Evolutionary conservation across 2,797 vertebrate species (phyloP).

Genomic region (Enteromius fasciolatus): DNA sequence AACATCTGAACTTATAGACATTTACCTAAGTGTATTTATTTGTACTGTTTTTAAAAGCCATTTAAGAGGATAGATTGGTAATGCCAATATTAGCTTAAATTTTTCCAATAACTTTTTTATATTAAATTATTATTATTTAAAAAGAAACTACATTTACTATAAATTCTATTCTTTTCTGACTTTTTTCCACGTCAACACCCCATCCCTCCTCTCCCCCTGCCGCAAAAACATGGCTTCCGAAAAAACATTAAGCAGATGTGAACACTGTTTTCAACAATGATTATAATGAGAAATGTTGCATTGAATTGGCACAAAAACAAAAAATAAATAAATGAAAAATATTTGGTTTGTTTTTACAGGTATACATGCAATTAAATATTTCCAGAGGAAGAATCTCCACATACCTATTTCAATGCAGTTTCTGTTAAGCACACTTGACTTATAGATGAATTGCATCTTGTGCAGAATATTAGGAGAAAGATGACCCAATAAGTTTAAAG

Average conservation of each 20-base stretch:
- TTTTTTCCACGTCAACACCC: too few species aligned
- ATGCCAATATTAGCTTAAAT: not conserved
- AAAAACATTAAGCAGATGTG: not conserved
- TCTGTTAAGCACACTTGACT: constrained; percentile 51
- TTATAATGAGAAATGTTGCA: not conserved
- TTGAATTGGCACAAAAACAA: not conserved
- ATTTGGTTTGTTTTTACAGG: not conserved
- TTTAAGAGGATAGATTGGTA: not conserved
- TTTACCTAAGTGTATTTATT: not conserved
- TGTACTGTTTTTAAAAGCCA: not conserved
- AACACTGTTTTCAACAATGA: not conserved
- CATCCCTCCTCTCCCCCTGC: too few species aligned
- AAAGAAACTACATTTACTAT: too few species aligned
- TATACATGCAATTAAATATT: not conserved
- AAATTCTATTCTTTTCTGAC: not conserved
- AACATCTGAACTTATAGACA: not conserved
- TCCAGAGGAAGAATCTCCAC: constrained; percentile 22
- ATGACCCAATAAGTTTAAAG: constrained; percentile 55
- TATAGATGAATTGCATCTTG: constrained; percentile 50
- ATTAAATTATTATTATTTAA: too few species aligned
- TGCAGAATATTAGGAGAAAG: constrained; percentile 56
- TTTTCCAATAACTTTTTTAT: not conserved
- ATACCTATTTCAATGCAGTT: constrained; percentile 35
- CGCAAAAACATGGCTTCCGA: too few species aligned
- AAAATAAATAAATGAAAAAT: not conserved